These are phyloP conservation scores for Megaleporinus macrocephalus DNA, from an alignment of 2,113 vertebrate genomes.

Conservation along the genomic window DNA sequence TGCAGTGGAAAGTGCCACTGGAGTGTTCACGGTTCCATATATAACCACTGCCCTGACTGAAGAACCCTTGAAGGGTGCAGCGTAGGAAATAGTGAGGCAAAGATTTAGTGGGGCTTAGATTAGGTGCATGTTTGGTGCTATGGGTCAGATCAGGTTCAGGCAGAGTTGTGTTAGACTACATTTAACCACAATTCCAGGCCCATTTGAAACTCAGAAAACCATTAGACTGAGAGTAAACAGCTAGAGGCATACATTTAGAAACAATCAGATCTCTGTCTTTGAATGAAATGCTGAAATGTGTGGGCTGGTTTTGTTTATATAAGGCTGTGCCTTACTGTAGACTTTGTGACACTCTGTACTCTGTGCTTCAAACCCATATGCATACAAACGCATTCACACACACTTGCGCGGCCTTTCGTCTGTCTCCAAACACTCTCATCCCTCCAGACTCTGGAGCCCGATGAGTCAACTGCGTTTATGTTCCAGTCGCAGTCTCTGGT, in stretches of 20 bases:
- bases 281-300: background rate
- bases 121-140: background rate
- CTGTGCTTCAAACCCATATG: background rate
- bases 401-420: background rate
- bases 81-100: too few species aligned
- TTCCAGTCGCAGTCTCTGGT: background rate
- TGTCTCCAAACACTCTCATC: background rate
- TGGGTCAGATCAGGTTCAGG: background rate
- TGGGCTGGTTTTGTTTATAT: conserved; percentile 8
- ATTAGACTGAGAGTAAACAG: background rate
- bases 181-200: background rate
- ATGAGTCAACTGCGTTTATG: conserved; percentile 26
- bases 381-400: background rate
- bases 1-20: too few species aligned
- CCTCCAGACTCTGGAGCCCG: background rate
- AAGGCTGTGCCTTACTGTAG: background rate
- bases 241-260: background rate
- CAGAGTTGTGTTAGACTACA: too few species aligned
- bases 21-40: too few species aligned
- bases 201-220: background rate
- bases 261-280: background rate
- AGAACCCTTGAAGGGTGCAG: too few species aligned
- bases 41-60: too few species aligned
- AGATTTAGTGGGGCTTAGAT: background rate
- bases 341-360: background rate